A percentile compares a stretch with the other conserved stretches of the same genome.
phyloP scores from a whole-genome alignment of 2,797 vertebrate species.

The Phaenicophaeus curvirostris region DNA sequence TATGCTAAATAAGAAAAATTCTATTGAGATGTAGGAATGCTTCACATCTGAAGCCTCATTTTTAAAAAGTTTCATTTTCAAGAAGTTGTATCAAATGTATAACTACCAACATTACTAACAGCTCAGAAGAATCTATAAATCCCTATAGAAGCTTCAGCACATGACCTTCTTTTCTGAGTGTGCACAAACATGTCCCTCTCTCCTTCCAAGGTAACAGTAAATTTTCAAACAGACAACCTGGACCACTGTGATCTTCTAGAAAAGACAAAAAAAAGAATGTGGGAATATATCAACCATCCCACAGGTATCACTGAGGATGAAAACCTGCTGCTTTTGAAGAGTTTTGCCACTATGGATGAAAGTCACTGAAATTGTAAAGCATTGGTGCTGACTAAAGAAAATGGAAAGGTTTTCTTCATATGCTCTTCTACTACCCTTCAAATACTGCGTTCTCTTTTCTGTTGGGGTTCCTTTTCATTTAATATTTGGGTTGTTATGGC shows the following conservation, averaged over 20 bases:
- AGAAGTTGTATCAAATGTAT: background rate
- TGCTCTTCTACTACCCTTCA: background rate
- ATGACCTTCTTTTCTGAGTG: background rate
- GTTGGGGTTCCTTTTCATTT: background rate
- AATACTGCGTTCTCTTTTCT: background rate
- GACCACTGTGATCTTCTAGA: constrained; percentile 3
- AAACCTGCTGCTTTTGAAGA: constrained; percentile 42
- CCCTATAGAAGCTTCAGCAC: background rate
- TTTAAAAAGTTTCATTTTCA: constrained; percentile 6
- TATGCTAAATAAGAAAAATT: background rate
- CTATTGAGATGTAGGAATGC: background rate
- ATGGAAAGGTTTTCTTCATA: background rate
- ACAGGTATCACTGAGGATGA: background rate
- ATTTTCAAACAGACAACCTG: constrained; percentile 42
- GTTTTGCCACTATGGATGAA: background rate
- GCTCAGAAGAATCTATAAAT: constrained; percentile 30
- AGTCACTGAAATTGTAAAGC: background rate
- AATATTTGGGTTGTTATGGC: background rate
- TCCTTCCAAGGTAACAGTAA: background rate
- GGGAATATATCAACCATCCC: constrained; percentile 49
- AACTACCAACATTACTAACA: background rate
- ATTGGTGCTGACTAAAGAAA: background rate
- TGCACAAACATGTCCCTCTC: background rate
- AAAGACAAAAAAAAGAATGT: constrained; percentile 36
- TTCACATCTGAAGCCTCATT: background rate